Evolutionary conservation across 2,888 invertebrate genomes (phyloP).

Genomic region (Pardosa pseudoannulata): DNA sequence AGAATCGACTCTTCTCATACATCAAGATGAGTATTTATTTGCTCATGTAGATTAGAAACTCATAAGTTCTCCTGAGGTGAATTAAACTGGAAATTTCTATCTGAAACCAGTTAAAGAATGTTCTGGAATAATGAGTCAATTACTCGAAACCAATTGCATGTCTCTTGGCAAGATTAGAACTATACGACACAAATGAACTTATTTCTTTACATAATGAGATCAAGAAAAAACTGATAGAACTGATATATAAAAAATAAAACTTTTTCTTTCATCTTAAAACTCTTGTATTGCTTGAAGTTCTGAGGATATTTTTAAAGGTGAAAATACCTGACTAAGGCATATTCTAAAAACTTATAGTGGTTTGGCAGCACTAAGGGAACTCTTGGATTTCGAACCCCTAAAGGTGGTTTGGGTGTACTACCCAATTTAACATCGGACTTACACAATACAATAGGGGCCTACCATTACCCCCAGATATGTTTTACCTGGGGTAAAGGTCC

Average conservation of each 20-base stretch:
- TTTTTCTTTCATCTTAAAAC: background rate
- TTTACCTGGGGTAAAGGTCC: background rate
- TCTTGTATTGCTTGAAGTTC: slow-evolving; percentile 10
- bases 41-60: too few species aligned
- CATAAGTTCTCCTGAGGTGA: too few species aligned
- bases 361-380: background rate
- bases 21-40: too few species aligned
- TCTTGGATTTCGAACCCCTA: background rate
- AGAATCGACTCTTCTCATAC: too few species aligned
- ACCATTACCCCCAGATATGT: background rate
- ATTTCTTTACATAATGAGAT: too few species aligned
- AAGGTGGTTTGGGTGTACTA: background rate
- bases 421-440: background rate
- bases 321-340: background rate
- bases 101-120: too few species aligned
- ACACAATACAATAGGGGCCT: background rate
- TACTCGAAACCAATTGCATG: too few species aligned
- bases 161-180: too few species aligned
- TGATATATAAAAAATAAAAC: background rate
- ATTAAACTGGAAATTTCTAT: too few species aligned
- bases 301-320: background rate
- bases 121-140: too few species aligned
- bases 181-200: too few species aligned
- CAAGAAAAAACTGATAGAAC: background rate
- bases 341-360: background rate